Evolutionary conservation across 2,797 vertebrate genomes (phyloP).

Genomic region (Phalloptychus januarius): DNA sequence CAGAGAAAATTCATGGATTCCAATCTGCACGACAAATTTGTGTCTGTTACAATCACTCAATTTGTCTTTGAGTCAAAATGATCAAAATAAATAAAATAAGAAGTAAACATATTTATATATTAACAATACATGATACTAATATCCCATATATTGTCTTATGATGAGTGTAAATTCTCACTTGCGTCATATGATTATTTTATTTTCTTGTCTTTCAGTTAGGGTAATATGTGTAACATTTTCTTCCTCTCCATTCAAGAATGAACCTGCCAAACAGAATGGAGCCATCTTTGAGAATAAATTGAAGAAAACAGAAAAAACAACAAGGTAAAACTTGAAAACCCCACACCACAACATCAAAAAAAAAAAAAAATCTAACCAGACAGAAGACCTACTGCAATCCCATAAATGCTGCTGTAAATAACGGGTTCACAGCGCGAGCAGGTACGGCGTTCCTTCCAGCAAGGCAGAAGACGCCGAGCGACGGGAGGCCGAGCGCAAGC

Average conservation of each 20-base stretch:
- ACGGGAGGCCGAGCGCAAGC: conserved; percentile 84
- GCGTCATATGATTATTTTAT: background rate
- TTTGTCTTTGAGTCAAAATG: background rate
- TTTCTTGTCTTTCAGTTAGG: background rate
- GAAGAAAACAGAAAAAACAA: conserved; percentile 85
- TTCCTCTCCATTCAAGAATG: conserved; percentile 58
- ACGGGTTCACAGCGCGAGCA: conserved; percentile 32
- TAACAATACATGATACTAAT: background rate
- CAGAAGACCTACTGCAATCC: background rate
- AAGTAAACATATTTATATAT: background rate
- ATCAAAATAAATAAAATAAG: no score
- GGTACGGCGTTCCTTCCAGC: conserved; percentile 57
- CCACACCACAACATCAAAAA: background rate
- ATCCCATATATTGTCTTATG: no score
- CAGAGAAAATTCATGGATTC: background rate
- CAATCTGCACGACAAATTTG: background rate
- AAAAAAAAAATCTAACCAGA: background rate
- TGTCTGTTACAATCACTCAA: background rate
- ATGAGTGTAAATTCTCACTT: background rate
- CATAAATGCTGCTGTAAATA: background rate
- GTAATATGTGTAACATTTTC: background rate
- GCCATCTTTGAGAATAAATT: conserved; percentile 81
- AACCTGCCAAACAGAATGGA: conserved; percentile 81
- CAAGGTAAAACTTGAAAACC: conserved; percentile 78
- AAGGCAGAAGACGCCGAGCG: conserved; percentile 70